These are phyloP conservation scores for Sitta carolinensis DNA, from an alignment of 2,797 vertebrate genomes.

Conservation along the genomic window DNA sequence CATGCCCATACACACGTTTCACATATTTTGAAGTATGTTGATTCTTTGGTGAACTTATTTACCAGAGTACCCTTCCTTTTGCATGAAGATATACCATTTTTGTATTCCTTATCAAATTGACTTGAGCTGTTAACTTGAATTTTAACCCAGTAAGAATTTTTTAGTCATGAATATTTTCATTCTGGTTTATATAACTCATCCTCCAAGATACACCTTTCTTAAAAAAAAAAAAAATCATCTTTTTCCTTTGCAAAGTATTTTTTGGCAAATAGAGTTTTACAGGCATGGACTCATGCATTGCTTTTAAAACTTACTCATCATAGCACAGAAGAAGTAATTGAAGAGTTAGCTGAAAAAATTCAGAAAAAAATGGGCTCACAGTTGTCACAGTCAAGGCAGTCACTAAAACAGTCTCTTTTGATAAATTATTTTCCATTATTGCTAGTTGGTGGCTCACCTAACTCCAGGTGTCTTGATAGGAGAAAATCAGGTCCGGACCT, in stretches of 20 bases:
- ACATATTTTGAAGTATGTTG: conserved; percentile 20
- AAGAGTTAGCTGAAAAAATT: not conserved
- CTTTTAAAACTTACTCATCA: conserved; percentile 2
- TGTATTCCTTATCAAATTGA: not conserved
- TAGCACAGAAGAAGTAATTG: not conserved
- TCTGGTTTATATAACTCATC: not conserved
- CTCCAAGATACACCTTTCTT: not conserved
- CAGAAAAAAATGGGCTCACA: not conserved
- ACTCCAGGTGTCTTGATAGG: too few species aligned
- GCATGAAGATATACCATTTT: not conserved
- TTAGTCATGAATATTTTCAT: not conserved
- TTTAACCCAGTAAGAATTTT: not conserved
- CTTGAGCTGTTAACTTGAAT: not conserved
- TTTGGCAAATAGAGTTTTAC: conserved; percentile 24
- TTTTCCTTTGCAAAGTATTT: not conserved
- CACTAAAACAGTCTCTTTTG: too few species aligned
- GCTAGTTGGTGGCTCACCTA: too few species aligned
- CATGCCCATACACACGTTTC: not conserved
- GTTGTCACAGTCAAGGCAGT: too few species aligned
- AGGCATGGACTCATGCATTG: not conserved
- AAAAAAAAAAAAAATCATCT: not conserved
- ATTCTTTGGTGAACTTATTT: not conserved
- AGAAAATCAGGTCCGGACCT: too few species aligned
- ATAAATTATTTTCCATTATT: too few species aligned
- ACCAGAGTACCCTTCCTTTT: not conserved